These are phyloP conservation scores for Ancistrus triradiatus DNA, from an alignment of 2,113 vertebrate genomes.

Conservation along the genomic window DNA sequence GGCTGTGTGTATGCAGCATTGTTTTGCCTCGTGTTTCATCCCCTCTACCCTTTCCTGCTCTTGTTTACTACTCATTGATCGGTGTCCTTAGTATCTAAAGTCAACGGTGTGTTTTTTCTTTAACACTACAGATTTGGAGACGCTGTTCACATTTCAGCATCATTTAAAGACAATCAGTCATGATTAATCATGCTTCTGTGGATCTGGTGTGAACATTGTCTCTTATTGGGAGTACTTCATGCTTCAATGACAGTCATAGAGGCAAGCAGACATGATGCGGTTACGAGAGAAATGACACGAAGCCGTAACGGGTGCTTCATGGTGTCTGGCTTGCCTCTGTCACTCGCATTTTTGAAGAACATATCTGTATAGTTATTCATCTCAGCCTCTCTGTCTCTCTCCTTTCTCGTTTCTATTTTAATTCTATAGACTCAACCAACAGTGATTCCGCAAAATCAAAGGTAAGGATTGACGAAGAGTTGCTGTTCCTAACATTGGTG, in stretches of 20 bases:
- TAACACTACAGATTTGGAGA: slow-evolving; percentile 40
- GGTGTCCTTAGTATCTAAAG: slow-evolving; percentile 20
- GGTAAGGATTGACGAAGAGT: slow-evolving; percentile 66
- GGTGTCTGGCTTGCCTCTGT: slow-evolving; percentile 25
- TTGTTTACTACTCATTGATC: slow-evolving; percentile 36
- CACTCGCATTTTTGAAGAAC: slow-evolving; percentile 36
- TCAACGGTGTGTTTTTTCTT: slow-evolving; percentile 46
- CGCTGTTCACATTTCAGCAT: slow-evolving; percentile 43
- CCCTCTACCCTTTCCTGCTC: slow-evolving; percentile 20
- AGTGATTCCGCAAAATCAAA: slow-evolving; percentile 90
- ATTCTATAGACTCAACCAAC: slow-evolving; percentile 81
- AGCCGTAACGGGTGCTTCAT: neutral
- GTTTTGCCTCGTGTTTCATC: neutral
- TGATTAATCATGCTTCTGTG: neutral
- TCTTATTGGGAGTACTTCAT: slow-evolving; percentile 20
- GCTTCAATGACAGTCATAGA: slow-evolving; percentile 56
- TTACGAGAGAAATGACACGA: neutral
- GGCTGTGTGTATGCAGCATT: neutral
- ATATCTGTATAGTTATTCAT: slow-evolving; percentile 16
- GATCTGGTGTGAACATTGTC: slow-evolving; percentile 45
- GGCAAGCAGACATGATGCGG: slow-evolving; percentile 1
- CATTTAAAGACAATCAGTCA: slow-evolving; percentile 24
- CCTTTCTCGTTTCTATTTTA: slow-evolving; percentile 3
- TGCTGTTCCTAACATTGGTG: neutral
- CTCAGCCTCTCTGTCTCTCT: slow-evolving; percentile 17